Evolutionary conservation across 2,797 vertebrate genomes (phyloP).

Genomic region (Brotula barbata): DNA sequence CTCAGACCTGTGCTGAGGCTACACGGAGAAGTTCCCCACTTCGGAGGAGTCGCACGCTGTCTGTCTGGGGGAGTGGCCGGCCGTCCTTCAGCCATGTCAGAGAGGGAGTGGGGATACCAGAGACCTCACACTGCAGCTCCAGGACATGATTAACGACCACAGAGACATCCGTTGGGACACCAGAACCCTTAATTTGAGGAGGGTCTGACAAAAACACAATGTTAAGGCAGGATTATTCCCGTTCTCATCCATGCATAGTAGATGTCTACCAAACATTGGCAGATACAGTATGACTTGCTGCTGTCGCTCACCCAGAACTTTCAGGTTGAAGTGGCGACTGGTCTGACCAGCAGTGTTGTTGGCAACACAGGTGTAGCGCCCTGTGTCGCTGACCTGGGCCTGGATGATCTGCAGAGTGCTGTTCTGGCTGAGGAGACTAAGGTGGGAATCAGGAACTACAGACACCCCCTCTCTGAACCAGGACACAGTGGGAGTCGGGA

Average conservation of each 20-base stretch:
- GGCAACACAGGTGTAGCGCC: constrained; percentile 88
- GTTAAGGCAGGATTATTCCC: background rate
- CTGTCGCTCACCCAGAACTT: constrained; percentile 86
- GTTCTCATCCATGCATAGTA: background rate
- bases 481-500: constrained; percentile 81
- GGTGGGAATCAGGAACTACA: constrained; percentile 59
- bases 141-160: constrained; percentile 87
- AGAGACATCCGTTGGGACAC: constrained; percentile 81
- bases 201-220: constrained; percentile 79
- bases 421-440: constrained; percentile 76
- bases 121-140: constrained; percentile 86
- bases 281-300: background rate
- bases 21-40: constrained; percentile 84
- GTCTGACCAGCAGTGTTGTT: constrained; percentile 87
- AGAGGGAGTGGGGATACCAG: constrained; percentile 88
- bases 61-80: constrained; percentile 83
- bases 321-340: constrained; percentile 87
- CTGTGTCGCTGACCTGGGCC: constrained; percentile 76
- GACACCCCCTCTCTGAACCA: constrained; percentile 84
- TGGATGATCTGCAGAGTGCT: constrained; percentile 81
- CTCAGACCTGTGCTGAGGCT: constrained; percentile 85
- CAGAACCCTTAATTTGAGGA: constrained; percentile 87
- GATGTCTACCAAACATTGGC: constrained; percentile 2
- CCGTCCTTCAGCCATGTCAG: constrained; percentile 97
- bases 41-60: constrained; percentile 78